A percentile compares a stretch with the other conserved stretches of the same genome.
Conservation (phyloP, 2,113 vertebrate genomes). For the Monopterus albus region DNA sequence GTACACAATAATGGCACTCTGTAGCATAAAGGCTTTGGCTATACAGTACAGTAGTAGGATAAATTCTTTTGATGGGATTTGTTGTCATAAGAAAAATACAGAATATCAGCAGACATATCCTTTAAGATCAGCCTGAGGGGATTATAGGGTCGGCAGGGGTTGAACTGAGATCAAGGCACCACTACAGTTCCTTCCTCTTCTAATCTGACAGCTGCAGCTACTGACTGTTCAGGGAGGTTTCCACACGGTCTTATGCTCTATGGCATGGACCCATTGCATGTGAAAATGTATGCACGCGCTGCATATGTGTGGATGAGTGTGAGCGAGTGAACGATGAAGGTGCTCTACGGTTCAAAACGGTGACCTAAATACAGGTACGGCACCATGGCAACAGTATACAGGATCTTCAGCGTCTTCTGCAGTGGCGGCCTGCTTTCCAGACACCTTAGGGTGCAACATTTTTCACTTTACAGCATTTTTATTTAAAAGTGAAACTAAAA, state of each 20-base stretch:
- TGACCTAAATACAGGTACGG: conserved; percentile 79
- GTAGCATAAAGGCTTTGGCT: neutral
- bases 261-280: conserved; percentile 48
- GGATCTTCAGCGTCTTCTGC: conserved; percentile 5
- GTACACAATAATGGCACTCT: too few relatives aligned
- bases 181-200: neutral
- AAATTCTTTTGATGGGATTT: neutral
- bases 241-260: conserved; percentile 30
- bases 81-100: neutral
- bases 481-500: neutral
- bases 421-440: conserved; percentile 10
- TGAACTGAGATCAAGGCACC: neutral
- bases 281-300: conserved; percentile 33
- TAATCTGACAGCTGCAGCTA: conserved; percentile 19
- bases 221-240: conserved; percentile 30
- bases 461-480: conserved; percentile 3
- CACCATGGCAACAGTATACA: conserved; percentile 45
- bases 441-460: neutral
- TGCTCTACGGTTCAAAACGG: conserved; percentile 58
- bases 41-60: too few relatives aligned
- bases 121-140: too few relatives aligned
- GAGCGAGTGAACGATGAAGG: conserved; percentile 29
- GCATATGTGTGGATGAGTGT: conserved; percentile 11
- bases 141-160: too few relatives aligned
- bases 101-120: neutral